Percentiles rank a stretch among this genome's conserved stretches.
These are phyloP conservation scores for Ashinkailepas kermadecensis DNA, from an alignment of 2,888 invertebrate genomes.

Conservation along the genomic window DNA sequence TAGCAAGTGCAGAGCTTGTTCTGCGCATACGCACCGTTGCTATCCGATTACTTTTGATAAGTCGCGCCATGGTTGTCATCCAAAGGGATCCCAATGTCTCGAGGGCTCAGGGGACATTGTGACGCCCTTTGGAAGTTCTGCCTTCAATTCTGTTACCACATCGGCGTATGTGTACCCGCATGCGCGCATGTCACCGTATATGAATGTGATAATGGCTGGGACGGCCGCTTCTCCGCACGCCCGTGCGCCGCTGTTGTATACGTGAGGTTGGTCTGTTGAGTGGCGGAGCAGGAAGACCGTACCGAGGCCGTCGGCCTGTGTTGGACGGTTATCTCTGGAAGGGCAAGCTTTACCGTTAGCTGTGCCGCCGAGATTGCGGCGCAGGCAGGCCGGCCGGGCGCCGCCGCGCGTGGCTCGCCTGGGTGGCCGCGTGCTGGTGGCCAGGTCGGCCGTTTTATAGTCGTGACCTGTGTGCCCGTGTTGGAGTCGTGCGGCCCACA, in stretches of 20 bases:
- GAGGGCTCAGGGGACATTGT: slow-evolving; percentile 40
- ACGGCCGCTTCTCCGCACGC: not conserved
- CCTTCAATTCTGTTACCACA: not conserved
- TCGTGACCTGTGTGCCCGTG: not conserved
- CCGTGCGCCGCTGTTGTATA: not conserved
- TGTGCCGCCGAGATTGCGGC: too few species aligned
- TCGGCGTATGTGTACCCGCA: not conserved
- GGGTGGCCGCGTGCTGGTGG: not conserved
- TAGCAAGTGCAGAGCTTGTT: not conserved
- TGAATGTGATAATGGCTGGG: not conserved
- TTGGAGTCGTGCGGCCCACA: not conserved
- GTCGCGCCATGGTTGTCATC: slow-evolving; percentile 1
- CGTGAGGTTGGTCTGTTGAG: not conserved
- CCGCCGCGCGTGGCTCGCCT: not conserved
- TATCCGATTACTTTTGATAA: not conserved
- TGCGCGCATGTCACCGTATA: not conserved
- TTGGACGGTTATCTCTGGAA: slow-evolving; percentile 33
- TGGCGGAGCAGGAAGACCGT: not conserved
- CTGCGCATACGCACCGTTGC: not conserved
- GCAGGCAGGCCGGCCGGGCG: too few species aligned
- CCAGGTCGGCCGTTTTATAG: not conserved
- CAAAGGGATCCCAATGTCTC: slow-evolving; percentile 38
- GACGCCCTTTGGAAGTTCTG: slow-evolving; percentile 36
- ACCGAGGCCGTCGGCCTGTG: too few species aligned
- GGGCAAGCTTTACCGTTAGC: slow-evolving; percentile 4